These are phyloP conservation scores for Microcebus griseorufus DNA, from an alignment of 2,113 vertebrate species.

Conservation along the genomic window DNA sequence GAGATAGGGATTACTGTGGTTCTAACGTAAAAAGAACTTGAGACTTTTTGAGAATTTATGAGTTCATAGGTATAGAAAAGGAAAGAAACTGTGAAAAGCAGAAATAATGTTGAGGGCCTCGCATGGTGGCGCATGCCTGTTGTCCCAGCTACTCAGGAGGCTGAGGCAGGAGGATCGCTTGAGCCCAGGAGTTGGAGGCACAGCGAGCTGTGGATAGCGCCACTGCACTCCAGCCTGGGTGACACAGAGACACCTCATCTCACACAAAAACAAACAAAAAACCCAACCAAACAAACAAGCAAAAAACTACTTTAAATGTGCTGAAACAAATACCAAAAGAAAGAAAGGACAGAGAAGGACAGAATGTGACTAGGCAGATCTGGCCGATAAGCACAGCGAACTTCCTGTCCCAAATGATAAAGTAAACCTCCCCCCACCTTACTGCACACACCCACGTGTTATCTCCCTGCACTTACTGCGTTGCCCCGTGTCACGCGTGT, in stretches of 20 bases:
- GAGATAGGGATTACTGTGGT: neutral
- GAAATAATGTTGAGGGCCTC: neutral
- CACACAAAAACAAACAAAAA: too few relatives aligned
- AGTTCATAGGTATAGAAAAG: neutral
- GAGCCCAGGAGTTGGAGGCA: too few relatives aligned
- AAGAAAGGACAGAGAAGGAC: neutral
- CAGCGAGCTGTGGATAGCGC: too few relatives aligned
- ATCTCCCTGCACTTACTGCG: neutral
- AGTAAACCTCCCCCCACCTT: neutral
- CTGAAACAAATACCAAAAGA: too few relatives aligned
- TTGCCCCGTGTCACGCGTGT: neutral
- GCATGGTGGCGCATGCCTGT: too few relatives aligned
- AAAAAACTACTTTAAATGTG: too few relatives aligned
- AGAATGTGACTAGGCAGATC: neutral
- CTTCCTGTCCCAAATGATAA: neutral
- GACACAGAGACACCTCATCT: too few relatives aligned
- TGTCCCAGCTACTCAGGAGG: too few relatives aligned
- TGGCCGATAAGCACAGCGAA: neutral
- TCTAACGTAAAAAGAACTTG: neutral
- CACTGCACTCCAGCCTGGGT: too few relatives aligned
- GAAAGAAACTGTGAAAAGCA: neutral
- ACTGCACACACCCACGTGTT: too few relatives aligned
- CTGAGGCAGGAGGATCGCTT: too few relatives aligned
- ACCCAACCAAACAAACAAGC: too few relatives aligned
- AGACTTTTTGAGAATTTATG: neutral